Conservation (phyloP, 23 tunicate species). For the Halocynthia aurantium region DNA sequence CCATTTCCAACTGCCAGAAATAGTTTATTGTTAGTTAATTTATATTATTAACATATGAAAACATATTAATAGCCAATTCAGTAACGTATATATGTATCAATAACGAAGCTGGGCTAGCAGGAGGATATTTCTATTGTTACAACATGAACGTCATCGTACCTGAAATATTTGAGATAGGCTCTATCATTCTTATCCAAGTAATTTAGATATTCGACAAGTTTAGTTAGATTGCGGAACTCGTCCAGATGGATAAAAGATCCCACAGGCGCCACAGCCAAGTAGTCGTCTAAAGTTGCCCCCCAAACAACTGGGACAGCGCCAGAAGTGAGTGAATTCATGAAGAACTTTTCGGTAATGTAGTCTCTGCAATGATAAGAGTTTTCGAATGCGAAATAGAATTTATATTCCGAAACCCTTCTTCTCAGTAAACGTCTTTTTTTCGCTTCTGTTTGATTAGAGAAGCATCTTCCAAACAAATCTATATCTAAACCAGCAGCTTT, state of each 20-base stretch:
- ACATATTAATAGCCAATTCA: background rate
- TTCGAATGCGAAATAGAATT: constrained; percentile 31
- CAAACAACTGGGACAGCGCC: constrained; percentile 11
- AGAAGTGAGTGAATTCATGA: background rate
- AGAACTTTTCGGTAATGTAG: constrained; percentile 17
- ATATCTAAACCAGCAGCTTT: constrained; percentile 36
- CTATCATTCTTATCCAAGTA: background rate
- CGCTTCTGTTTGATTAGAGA: background rate
- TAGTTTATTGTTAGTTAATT: background rate
- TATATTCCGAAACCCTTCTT: background rate
- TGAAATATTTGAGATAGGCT: constrained; percentile 2
- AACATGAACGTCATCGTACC: background rate
- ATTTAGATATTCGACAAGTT: background rate
- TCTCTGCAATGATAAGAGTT: constrained; percentile 19
- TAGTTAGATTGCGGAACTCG: background rate
- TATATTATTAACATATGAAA: too few relatives aligned
- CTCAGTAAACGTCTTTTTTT: too few relatives aligned
- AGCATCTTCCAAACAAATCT: constrained; percentile 48
- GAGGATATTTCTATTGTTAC: background rate
- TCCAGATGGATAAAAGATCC: background rate
- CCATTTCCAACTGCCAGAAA: background rate
- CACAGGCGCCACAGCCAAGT: background rate
- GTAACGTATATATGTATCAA: background rate
- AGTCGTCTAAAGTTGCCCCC: background rate
- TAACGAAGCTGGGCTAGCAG: background rate